Evolutionary conservation across 2,797 vertebrate species (phyloP), one percentile per base, ranked within the genome.

Genomic region (Crocodylus rhombifer): DNA sequence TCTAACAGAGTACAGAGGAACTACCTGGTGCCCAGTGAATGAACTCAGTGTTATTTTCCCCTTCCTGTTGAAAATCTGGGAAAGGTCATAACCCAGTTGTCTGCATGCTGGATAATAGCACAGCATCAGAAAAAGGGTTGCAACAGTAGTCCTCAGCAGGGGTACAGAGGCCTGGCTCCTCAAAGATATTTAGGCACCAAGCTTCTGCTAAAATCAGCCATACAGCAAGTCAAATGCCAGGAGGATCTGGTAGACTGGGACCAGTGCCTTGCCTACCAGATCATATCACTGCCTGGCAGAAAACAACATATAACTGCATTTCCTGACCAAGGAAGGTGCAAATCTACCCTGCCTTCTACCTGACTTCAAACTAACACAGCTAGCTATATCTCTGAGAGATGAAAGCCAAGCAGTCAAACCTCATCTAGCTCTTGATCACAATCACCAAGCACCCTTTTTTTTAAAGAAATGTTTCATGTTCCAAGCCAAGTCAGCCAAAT

Each of bases 231-330:
- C 14, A 76, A 26, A 57, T 26, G 63, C 26, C 42, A 75, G 33
- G 75, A 28, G 6, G 9, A 51, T 51, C 42, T 92, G 18, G 11
- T 51, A 17, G 7, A 4, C 21, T 76, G 55, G 1, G 23, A 20
- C 23, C 20, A 14, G 7, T 51, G 4, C 0, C 58, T 85, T 86
- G n/a, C 2, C 1, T 26, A 23, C 42, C 42, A 21, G 60, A 26
- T 14, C 84, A 11, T 17, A 21, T 23, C 51, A 51, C 77, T 14
- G 13, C 5, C 23, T 51, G 23, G 6, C 21, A 9, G 7, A 30
- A 14, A 12, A 69, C 5, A 18, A 5, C 85, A 5, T 8, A 10
- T 84, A 63, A 26, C 21, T 61, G 55, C 0, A 0, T 14, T 84
- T 78, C 78, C 56, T 33, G 16, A 51, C 25, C 0, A 51, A 51